phyloP scores from a whole-genome alignment of 1,140 invertebrate species.

The Cotesia vestalis region DNA sequence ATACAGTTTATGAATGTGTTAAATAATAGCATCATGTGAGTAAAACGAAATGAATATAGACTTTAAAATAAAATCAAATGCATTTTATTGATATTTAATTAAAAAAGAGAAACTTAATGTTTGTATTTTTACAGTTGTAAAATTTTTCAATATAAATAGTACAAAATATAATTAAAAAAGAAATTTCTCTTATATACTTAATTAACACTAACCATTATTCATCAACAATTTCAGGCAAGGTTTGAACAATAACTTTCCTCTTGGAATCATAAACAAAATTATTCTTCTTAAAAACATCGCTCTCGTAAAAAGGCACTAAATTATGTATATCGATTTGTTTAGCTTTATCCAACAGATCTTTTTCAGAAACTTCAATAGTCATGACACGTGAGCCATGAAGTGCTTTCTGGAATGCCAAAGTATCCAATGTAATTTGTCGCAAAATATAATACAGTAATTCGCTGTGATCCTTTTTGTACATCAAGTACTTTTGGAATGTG shows the following conservation, averaged over 20 bases:
- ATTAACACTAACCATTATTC: slow-evolving; percentile 40
- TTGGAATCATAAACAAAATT: slow-evolving; percentile 87
- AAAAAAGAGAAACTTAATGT: background rate
- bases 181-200: background rate
- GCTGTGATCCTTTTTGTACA: slow-evolving; percentile 95
- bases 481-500: slow-evolving; percentile 93
- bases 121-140: background rate
- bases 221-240: slow-evolving; percentile 69
- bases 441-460: slow-evolving; percentile 96
- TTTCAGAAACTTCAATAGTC: slow-evolving; percentile 89
- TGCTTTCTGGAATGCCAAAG: slow-evolving; percentile 86
- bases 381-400: slow-evolving; percentile 77
- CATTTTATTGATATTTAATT: background rate
- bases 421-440: slow-evolving; percentile 91
- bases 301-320: slow-evolving; percentile 91
- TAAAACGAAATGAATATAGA: background rate
- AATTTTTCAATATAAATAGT: slow-evolving; percentile 21
- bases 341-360: slow-evolving; percentile 91
- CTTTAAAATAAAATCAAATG: background rate
- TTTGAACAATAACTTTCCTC: slow-evolving; percentile 86
- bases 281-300: slow-evolving; percentile 90
- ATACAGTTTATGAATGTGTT: slow-evolving; percentile 1
- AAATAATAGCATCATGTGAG: background rate
- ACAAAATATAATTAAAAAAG: slow-evolving; percentile 32
- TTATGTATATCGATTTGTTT: slow-evolving; percentile 92